Percentiles rank a stretch among this genome's conserved stretches.
Conservation (phyloP, 2,113 vertebrate genomes). For the Hippocampus comes region DNA sequence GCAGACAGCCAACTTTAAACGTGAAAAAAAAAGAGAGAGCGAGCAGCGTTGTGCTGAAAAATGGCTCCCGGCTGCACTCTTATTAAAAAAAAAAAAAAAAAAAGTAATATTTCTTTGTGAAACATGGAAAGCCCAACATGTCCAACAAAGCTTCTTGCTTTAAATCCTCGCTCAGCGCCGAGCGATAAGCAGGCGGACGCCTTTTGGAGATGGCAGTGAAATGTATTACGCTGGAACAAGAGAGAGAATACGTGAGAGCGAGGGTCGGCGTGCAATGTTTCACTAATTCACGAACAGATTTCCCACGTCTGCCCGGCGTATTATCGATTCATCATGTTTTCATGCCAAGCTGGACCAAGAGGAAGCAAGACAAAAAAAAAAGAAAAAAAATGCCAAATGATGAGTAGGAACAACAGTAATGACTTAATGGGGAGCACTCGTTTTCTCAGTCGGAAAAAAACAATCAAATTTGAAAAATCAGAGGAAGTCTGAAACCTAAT, state of each 20-base stretch:
- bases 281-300: constrained; percentile 32
- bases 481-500: neutral
- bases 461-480: neutral
- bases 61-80: constrained; percentile 52
- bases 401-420: neutral
- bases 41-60: constrained; percentile 36
- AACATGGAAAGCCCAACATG: constrained; percentile 54
- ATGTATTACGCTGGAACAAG: constrained; percentile 46
- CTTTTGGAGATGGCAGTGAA: constrained; percentile 57
- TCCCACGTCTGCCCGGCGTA: constrained; percentile 22
- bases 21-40: constrained; percentile 28
- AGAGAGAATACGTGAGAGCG: constrained; percentile 10
- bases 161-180: constrained; percentile 54
- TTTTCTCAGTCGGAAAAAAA: neutral
- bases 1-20: neutral
- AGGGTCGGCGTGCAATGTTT: neutral
- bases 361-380: neutral
- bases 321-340: neutral
- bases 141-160: constrained; percentile 57
- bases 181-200: constrained; percentile 48
- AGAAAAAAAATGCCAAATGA: neutral
- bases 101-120: constrained; percentile 56
- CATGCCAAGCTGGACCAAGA: neutral
- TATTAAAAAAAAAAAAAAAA: constrained; percentile 7
- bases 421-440: neutral